Base-by-base conservation (phyloP, 2,113 vertebrate species). In the Gambusia affinis region DNA sequence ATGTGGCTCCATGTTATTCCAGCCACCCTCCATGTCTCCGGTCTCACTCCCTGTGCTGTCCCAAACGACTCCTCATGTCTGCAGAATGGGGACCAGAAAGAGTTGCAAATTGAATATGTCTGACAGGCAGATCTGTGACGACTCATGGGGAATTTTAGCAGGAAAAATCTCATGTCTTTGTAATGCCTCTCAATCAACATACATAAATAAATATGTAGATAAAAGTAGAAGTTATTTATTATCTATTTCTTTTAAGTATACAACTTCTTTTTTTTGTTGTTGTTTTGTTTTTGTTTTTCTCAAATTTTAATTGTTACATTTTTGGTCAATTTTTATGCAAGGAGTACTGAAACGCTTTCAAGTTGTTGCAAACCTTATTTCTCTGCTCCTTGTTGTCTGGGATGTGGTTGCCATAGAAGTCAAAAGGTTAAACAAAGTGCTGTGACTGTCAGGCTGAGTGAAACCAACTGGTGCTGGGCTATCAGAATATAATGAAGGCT, bases 401-500 rank as follows among this genome's bases (percentile, higher is more conserved):
- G 88, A 64, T 91, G 93, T 88, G 93, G 91, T 90, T 96, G 94
- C 93, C 88, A 93, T 88, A 85, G 92, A 93, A 95, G 95, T 95
- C 95, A 94, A 97, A 96, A 97, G 96, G 95, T 97, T 97, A 98
- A 98, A 96, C 95, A 96, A 96, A 96, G 95, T 94, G 94, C 94
- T 93, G 95, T 91, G 94, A 94, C 94, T 97, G 96, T 97, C 96
- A 96, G 95, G 93, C 95, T 96, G 96, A 98, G 96, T 95, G 96
- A 98, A 98, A 96, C 96, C 97, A 97, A 96, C 95, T 96, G 96
- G 95, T 90, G 92, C 93, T 93, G 89, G 80, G 90, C 95, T 96
- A 97, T 97, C 95, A 97, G 95, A 95, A 96, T 95, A 95, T 97
- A 97, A 98, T 98, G 96, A 97, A 95, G 94, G 93, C 95, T 98